phyloP scores from a whole-genome alignment of 2,888 invertebrate genomes.

The Megalurothrips usitatus region DNA sequence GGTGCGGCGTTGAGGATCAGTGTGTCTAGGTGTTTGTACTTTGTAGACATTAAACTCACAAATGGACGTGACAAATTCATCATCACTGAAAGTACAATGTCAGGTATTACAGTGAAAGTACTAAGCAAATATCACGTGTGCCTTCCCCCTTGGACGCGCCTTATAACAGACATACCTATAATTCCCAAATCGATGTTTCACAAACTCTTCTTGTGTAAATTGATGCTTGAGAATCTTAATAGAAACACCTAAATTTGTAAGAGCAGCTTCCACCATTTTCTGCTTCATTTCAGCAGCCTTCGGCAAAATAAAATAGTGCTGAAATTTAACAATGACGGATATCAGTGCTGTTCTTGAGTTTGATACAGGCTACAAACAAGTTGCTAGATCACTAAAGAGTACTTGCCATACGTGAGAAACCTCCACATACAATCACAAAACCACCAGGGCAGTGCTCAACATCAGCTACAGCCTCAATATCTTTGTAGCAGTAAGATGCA shows the following conservation, averaged over 20 bases:
- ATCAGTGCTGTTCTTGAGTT: not conserved
- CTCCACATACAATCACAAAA: slow-evolving; percentile 85
- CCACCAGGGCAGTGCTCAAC: slow-evolving; percentile 88
- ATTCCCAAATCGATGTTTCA: slow-evolving; percentile 83
- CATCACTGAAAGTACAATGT: slow-evolving; percentile 61
- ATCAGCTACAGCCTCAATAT: slow-evolving; percentile 74
- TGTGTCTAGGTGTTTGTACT: slow-evolving; percentile 70
- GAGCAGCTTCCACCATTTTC: slow-evolving; percentile 78
- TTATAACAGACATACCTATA: slow-evolving; percentile 60
- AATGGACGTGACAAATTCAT: slow-evolving; percentile 92
- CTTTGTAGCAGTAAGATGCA: slow-evolving; percentile 79
- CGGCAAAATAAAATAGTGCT: slow-evolving; percentile 82
- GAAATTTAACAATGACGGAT: slow-evolving; percentile 32
- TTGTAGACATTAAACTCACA: slow-evolving; percentile 97
- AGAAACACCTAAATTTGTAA: slow-evolving; percentile 70
- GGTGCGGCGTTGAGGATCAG: slow-evolving; percentile 79
- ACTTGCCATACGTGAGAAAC: slow-evolving; percentile 73
- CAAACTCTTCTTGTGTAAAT: slow-evolving; percentile 81
- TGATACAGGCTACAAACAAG: not conserved
- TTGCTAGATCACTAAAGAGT: not conserved
- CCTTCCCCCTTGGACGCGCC: too few species aligned
- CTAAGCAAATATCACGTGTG: not conserved
- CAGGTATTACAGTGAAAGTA: not conserved
- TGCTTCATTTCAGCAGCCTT: slow-evolving; percentile 83
- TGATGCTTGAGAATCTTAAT: slow-evolving; percentile 79